These are phyloP conservation scores for Peribatodes rhomboidaria DNA, from an alignment of 2,888 invertebrate species.

Conservation along the genomic window DNA sequence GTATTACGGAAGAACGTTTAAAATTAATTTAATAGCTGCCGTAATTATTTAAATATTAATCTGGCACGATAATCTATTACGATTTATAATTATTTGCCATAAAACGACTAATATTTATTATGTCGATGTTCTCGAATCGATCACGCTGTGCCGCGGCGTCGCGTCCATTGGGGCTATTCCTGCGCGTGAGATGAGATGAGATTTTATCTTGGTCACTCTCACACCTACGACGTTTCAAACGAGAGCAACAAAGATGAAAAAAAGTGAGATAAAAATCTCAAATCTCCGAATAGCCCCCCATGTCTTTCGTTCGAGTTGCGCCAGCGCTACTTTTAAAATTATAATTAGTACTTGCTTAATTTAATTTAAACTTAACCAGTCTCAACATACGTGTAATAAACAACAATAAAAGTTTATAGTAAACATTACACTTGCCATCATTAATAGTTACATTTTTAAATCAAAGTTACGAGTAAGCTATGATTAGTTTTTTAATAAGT, in stretches of 20 bases:
- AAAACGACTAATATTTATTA: slow-evolving; percentile 24
- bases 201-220: no score
- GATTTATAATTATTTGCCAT: slow-evolving; percentile 21
- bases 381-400: slow-evolving; percentile 12
- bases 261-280: no score
- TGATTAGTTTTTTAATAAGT: slow-evolving; percentile 43
- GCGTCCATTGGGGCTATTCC: slow-evolving; percentile 26
- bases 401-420: slow-evolving; percentile 24
- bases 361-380: slow-evolving; percentile 19
- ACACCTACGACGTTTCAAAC: no score
- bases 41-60: slow-evolving; percentile 20
- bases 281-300: no score
- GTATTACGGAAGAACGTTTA: slow-evolving; percentile 23
- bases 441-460: slow-evolving; percentile 13
- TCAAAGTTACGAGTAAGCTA: slow-evolving; percentile 26
- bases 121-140: slow-evolving; percentile 6
- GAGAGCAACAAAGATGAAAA: no score
- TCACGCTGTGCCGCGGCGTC: slow-evolving; percentile 4
- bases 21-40: slow-evolving; percentile 21
- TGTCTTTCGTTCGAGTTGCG: slow-evolving; percentile 45
- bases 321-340: slow-evolving; percentile 7
- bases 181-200: no score
- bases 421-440: slow-evolving; percentile 5
- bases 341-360: slow-evolving; percentile 18
- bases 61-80: slow-evolving; percentile 20